These are phyloP conservation scores for Anastrepha obliqua DNA, from an alignment of 1,140 invertebrate species.

Conservation along the genomic window DNA sequence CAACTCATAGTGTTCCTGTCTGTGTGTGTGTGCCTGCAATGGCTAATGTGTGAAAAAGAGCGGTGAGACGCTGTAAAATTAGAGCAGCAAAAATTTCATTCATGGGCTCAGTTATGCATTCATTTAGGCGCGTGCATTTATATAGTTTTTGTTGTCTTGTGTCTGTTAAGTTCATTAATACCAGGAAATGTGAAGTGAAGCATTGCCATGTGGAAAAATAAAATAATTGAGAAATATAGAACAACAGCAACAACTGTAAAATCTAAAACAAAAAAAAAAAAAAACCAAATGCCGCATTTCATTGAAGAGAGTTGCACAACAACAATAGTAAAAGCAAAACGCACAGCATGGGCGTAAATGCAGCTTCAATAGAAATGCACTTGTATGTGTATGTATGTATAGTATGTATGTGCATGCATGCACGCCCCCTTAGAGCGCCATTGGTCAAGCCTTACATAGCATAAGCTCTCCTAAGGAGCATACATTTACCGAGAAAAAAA, in stretches of 20 bases:
- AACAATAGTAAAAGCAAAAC: background rate
- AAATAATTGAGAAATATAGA: background rate
- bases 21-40: background rate
- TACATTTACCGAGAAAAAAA: too few relatives aligned
- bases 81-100: background rate
- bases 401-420: background rate
- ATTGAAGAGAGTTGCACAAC: background rate
- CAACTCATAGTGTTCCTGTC: background rate
- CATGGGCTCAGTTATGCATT: background rate
- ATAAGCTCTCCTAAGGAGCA: too few relatives aligned
- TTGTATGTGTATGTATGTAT: background rate
- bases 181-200: background rate
- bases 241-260: background rate
- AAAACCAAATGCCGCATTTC: background rate
- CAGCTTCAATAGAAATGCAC: too few relatives aligned
- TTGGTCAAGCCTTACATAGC: too few relatives aligned
- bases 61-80: background rate
- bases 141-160: background rate
- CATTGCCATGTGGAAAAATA: background rate
- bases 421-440: too few relatives aligned
- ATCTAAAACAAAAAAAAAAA: too few relatives aligned
- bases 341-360: too few relatives aligned
- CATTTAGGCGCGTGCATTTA: background rate
- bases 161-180: constrained; percentile 1
- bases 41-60: background rate